Evolutionary conservation across 2,797 vertebrate genomes (phyloP), one percentile per base, ranked within the genome.

Genomic region (Botia kubotai): DNA sequence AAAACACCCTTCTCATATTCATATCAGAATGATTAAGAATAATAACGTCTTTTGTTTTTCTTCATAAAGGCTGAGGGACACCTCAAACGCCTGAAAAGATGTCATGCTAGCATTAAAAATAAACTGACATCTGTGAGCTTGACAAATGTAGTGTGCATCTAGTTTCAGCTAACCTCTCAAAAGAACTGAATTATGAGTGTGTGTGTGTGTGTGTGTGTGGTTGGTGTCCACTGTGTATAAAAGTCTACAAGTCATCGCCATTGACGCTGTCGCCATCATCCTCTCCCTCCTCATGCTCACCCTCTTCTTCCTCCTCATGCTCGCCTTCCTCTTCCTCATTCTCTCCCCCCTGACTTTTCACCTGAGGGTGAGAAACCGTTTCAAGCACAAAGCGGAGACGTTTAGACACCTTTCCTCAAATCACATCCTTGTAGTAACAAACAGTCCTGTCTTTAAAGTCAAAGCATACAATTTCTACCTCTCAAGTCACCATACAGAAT

Each of bases 231-330:
- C 13, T 11, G 70, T 3, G 21, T 60, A 26, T 72, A 29, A 62
- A 26, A 46, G n/a, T 87, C 92, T 96, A 97, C 77, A 94, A 95
- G 89, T 94, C 95, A 58, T 97, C 95, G 2, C 96, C 95, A 83
- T 97, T 97, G 79, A 96, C 87, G 58, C 96, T 97, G 93, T 97
- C 95, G 6, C 90, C 94, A 66, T 96, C 96, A 66, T 94, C 93
- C 85, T 96, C 95, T 10, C 96, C 96, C 70, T 92, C 94, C 84
- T 96, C 95, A 83, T 97, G 83, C 17, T 86, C 84, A 21, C 83
- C 77, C 66, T 85, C 77, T 21, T 87, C 84, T 57, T 85, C 89
- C 67, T 95, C 94, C 0, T 92, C 91, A 11, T 87, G 79, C 39
- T 85, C 75, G 39, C 80, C 76, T 14, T 87, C 86, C 57, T 85